These are phyloP conservation scores for Biston betularia DNA, from an alignment of 2,888 invertebrate genomes.

Conservation along the genomic window DNA sequence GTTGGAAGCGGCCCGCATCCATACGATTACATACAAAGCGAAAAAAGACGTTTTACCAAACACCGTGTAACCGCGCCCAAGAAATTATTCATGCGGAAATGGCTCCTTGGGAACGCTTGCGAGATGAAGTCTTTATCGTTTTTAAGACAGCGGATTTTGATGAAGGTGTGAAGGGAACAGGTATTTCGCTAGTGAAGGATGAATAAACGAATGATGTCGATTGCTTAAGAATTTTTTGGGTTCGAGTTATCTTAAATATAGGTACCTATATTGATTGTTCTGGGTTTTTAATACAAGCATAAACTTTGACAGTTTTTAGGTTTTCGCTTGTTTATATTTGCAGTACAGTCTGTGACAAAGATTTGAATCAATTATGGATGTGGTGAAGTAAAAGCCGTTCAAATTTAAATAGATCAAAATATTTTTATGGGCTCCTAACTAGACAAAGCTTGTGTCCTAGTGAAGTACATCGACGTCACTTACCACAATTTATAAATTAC, in stretches of 20 bases:
- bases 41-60: background rate
- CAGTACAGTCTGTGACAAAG: no score
- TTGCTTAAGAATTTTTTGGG: background rate
- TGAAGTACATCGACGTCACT: background rate
- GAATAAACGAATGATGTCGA: conserved; percentile 2
- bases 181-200: conserved; percentile 12
- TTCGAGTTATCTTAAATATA: no score
- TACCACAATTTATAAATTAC: background rate
- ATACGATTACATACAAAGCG: background rate
- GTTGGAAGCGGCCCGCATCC: no score
- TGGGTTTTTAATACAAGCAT: no score
- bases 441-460: no score
- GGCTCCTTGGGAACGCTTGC: conserved; percentile 39
- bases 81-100: conserved; percentile 48
- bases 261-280: no score
- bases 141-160: conserved; percentile 45
- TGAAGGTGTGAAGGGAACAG: conserved; percentile 39
- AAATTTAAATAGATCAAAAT: background rate
- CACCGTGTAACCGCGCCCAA: conserved; percentile 21
- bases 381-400: no score
- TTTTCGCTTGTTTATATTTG: no score
- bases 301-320: no score
- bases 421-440: no score
- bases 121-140: conserved; percentile 42
- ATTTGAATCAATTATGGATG: no score